These are phyloP conservation scores for Monopis laevigella DNA, from an alignment of 2,888 invertebrate genomes.

Conservation along the genomic window DNA sequence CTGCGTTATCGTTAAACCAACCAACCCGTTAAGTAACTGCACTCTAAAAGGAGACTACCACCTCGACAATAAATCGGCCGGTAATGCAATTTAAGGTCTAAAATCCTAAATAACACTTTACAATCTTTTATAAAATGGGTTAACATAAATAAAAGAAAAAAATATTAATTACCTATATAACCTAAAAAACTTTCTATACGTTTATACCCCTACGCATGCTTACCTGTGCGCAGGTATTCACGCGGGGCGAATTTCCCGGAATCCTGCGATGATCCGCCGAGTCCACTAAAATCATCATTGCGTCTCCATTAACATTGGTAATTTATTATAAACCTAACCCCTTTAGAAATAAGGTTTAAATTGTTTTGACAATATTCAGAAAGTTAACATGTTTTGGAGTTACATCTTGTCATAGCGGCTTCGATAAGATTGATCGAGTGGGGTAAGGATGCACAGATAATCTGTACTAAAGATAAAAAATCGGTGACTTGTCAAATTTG, in stretches of 20 bases:
- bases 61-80: too few relatives aligned
- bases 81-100: too few relatives aligned
- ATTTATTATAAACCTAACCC: constrained; percentile 11
- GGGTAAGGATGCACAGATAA: constrained; percentile 59
- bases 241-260: constrained; percentile 65
- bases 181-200: too few relatives aligned
- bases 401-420: constrained; percentile 33
- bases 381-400: constrained; percentile 13
- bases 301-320: constrained; percentile 30
- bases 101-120: too few relatives aligned
- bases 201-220: constrained; percentile 18
- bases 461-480: constrained; percentile 52
- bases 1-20: too few relatives aligned
- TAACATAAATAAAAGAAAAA: too few relatives aligned
- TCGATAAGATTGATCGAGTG: constrained; percentile 67
- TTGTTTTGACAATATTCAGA: constrained; percentile 12
- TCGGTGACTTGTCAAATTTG: constrained; percentile 65
- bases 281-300: constrained; percentile 37
- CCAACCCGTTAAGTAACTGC: too few relatives aligned
- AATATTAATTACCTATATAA: too few relatives aligned
- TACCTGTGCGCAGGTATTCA: constrained; percentile 66
- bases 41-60: too few relatives aligned
- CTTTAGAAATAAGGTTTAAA: constrained; percentile 19
- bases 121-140: too few relatives aligned
- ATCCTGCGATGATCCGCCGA: constrained; percentile 63